Base-by-base conservation (phyloP, 2,113 vertebrate species). In the Sisor rabdophorus region DNA sequence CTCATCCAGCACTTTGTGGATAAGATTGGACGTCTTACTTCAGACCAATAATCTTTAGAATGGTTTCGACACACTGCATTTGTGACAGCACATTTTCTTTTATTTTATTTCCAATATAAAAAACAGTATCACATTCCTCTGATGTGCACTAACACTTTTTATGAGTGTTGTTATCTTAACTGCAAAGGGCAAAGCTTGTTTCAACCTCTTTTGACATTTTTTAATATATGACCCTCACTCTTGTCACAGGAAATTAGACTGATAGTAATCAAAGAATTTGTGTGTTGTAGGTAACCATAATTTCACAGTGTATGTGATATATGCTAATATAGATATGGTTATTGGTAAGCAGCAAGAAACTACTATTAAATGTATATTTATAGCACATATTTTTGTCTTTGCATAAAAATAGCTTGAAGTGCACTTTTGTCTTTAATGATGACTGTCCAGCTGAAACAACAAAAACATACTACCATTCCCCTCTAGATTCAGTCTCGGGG, bases 401-500 rank as follows among this genome's bases (percentile, higher is more conserved):
- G 36, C 19, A 2, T 47, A 17, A 28, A 9, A 65, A 24, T 11
- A 40, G 30, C 17, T n/a, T n/a, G 11, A 63, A 63, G 22, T 50
- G 65, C 28, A 52, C 17, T 30, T 9, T 19, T 52, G 47, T 52
- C 3, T 8, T 48, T 48, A 67, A 48, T 26, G 64, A 47, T 11
- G 24, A 53, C 28, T 28, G 32, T 71, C 30, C 70, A 71, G 28
- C 70, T 72, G 54, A 72, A 72, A 72, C 52, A 58, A 58, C 70
- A 72, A 4, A 24, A 71, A 71, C 12, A 24, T 48, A 72, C 28
- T 52, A 24, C 55, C 40, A 48, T 24, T 67, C 64, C 44, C 40
- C 44, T 24, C 20, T 47, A 47, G 15, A n/a, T 12, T 15, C 61
- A 65, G 48, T 58, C 54, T 40, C 24, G 28, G 22, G 22, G 22